Evolutionary conservation across 2,888 invertebrate genomes (phyloP).

Genomic region (Metellina segmentata): DNA sequence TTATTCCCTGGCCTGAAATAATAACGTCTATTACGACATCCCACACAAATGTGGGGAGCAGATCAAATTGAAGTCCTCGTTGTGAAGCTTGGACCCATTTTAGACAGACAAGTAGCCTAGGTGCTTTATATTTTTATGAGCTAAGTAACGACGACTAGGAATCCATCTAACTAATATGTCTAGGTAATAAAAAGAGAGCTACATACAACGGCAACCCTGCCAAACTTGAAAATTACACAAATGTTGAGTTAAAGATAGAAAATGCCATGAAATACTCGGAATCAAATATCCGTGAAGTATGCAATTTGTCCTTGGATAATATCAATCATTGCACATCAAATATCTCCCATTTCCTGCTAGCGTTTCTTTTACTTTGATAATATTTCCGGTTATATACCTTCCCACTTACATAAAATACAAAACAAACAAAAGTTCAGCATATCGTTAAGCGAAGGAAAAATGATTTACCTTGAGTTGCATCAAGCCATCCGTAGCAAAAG

Average conservation of each 20-base stretch:
- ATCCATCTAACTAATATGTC: conserved; percentile 3
- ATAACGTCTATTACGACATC: background rate
- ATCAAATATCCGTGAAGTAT: conserved; percentile 64
- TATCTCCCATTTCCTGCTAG: conserved; percentile 65
- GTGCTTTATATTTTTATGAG: background rate
- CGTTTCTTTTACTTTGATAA: conserved; percentile 49
- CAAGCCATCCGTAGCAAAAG: conserved; percentile 66
- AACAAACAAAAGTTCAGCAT: conserved; percentile 48
- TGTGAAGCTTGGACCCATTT: background rate
- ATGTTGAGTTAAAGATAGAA: conserved; percentile 53
- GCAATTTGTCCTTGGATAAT: conserved; percentile 65
- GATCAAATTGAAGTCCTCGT: background rate
- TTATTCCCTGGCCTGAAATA: background rate
- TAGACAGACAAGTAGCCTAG: background rate
- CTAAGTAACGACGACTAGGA: background rate
- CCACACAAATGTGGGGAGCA: background rate
- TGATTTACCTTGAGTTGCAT: conserved; percentile 53
- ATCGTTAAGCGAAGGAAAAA: conserved; percentile 54
- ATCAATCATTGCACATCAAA: conserved; percentile 65
- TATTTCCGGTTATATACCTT: conserved; percentile 55
- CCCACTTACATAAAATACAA: conserved; percentile 47
- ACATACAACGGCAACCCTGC: conserved; percentile 15
- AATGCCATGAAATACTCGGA: conserved; percentile 51
- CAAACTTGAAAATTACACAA: conserved; percentile 65
- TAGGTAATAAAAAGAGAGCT: conserved; percentile 19